Base-by-base conservation (phyloP, 2,797 vertebrate genomes). In the Epinephelus awoara region DNA sequence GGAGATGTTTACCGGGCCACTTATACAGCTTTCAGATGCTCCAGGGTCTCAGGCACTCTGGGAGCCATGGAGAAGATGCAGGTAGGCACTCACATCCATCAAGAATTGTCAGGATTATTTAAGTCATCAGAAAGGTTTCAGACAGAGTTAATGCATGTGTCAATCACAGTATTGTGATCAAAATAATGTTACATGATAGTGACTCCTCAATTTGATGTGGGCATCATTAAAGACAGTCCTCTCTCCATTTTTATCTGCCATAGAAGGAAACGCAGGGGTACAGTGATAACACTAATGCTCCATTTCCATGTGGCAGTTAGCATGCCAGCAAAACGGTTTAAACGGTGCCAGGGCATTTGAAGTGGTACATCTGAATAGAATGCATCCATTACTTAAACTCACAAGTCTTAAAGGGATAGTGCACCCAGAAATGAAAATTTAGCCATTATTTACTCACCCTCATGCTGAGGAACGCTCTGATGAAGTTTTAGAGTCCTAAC, bases 1-100 rank as follows among this genome's bases (percentile, higher is more conserved):
- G 96, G 92, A 70, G 94, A 96, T 68, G 96, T 98, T 69, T 98
- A 95, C 83, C 95, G 97, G 59, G 97, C 96, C 72, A 98, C 96
- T 21, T 99, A 99, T 89, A 95, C 97, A 0, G 96, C 95, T 57
- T 99, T 99, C 79, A 96, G 94, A 76, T 99, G 97, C 88, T 96
- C 95, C 65, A 94, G 67, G 84, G 85, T 97, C 75, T 98, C 97
- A 34, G 98, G 98, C 42, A 91, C 83, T 38, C 93, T 99, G 25
- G 94, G 96, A 84, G 91, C 90, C 50, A 80, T 88, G 6, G 89
- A 96, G 81, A 95, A 95, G 85, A 95, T 97, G 65, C 96, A 97
- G 96, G 98, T 99, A 92, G 57, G 38, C 1, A 0, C 7, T 49
- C 0, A 0, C 6, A 44, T 58, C 27, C 40, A 52, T 34, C 17